phyloP scores from a whole-genome alignment of 2,888 invertebrate species.

The Orchesellides sinensis region DNA sequence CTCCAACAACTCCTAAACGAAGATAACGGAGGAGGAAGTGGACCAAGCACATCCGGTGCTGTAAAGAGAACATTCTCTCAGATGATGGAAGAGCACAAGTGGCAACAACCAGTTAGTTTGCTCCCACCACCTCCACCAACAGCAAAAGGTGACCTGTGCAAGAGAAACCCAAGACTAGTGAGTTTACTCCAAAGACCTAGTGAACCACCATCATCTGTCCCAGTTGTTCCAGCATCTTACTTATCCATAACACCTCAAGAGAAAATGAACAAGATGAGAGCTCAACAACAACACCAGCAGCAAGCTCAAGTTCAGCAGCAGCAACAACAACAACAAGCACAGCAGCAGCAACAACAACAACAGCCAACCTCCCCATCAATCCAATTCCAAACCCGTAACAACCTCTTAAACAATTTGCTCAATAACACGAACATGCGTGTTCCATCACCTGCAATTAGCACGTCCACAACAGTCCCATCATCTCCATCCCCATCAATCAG shows the following conservation, averaged over 20 bases:
- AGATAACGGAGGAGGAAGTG: constrained; percentile 11
- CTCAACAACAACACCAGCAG: constrained; percentile 66
- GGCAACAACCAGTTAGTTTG: constrained; percentile 1
- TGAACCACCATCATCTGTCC: constrained; percentile 81
- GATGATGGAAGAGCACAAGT: constrained; percentile 46
- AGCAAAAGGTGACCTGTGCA: constrained; percentile 81
- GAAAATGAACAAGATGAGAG: constrained; percentile 74
- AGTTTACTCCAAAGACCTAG: constrained; percentile 87
- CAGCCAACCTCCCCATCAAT: too few relatives aligned
- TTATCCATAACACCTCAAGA: constrained; percentile 83
- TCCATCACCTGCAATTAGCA: not conserved
- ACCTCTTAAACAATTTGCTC: constrained; percentile 57
- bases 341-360: not conserved
- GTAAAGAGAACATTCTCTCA: constrained; percentile 37
- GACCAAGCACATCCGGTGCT: not conserved
- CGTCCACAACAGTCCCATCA: not conserved
- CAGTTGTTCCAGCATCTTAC: constrained; percentile 39
- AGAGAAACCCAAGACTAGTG: constrained; percentile 91
- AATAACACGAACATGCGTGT: constrained; percentile 24
- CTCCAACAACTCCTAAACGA: constrained; percentile 81
- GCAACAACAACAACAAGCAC: constrained; percentile 42
- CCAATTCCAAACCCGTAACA: constrained; percentile 25
- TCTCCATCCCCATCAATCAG: not conserved
- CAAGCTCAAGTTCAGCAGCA: constrained; percentile 54
- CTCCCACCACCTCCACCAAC: constrained; percentile 31